phyloP scores from a whole-genome alignment of 2,888 invertebrate genomes.

The Drosophila falleni region DNA sequence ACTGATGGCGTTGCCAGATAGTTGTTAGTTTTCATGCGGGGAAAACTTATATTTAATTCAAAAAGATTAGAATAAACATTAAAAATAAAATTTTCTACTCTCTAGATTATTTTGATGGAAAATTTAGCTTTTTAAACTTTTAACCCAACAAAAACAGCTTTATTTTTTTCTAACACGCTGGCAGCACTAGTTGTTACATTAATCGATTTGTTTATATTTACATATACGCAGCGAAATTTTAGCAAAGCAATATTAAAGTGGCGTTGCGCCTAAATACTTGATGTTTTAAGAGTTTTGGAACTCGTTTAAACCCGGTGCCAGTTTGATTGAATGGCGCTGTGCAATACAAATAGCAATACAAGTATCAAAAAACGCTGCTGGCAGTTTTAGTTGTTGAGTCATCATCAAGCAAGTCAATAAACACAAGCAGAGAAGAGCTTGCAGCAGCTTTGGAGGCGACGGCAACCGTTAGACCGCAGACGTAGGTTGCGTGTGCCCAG shows the following conservation, averaged over 20 bases:
- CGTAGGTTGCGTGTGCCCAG: slow-evolving; percentile 49
- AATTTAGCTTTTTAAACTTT: no score
- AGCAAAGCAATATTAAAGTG: slow-evolving; percentile 35
- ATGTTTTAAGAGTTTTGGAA: slow-evolving; percentile 1
- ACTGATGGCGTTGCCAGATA: slow-evolving; percentile 39
- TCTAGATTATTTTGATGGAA: no score
- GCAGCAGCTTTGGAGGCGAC: slow-evolving; percentile 48
- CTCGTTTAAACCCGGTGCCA: not conserved
- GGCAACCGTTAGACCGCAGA: slow-evolving; percentile 48
- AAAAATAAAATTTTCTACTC: no score
- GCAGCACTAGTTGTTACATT: not conserved
- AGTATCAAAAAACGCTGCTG: slow-evolving; percentile 33
- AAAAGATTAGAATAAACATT: no score
- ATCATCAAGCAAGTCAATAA: slow-evolving; percentile 54
- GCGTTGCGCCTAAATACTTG: slow-evolving; percentile 31
- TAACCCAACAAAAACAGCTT: no score
- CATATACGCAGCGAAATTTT: slow-evolving; percentile 58
- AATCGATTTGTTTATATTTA: slow-evolving; percentile 70
- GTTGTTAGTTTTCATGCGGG: not conserved
- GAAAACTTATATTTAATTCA: no score
- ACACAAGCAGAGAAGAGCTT: slow-evolving; percentile 35
- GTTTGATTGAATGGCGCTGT: slow-evolving; percentile 43
- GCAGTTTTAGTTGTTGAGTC: slow-evolving; percentile 68
- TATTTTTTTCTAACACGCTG: no score
- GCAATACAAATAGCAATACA: slow-evolving; percentile 1